Base-by-base conservation (phyloP, 2,113 vertebrate genomes). In the Periophthalmodon schlosseri region DNA sequence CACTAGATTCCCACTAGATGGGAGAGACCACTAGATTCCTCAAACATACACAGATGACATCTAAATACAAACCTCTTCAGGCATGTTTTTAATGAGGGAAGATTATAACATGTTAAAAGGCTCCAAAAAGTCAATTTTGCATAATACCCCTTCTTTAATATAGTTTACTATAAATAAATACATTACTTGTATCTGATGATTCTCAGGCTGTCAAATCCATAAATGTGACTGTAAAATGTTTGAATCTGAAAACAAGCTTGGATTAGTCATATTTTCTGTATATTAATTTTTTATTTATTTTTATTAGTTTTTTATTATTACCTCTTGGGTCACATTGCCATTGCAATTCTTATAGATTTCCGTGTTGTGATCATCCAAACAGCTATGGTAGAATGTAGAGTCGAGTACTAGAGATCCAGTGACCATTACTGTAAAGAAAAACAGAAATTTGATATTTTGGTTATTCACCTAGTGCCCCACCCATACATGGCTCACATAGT, bases 181-280 rank as follows among this genome's bases (percentile, higher is more conserved):
- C 5, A 70, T 18, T 77, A 89, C 87, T 84, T 90, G 76, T 86
- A 84, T 0, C 2, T 0, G n/a, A 0, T 68, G 4, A 92, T 84
- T 0, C 0, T 12, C 20, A 93, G 18, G 1, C 0, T 68, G 34
- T 87, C 76, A 82, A 93, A 93, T 76, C 85, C 89, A 0, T 0
- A 2, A 11, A 93, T 20, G 50, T 56, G 78, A 77, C 87, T 93
- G 83, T 70, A 93, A 4, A 7, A 5, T 0, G 0, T 1, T 78
- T 77, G 83, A 18, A 93, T 24, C 93, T 93, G 71, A 64, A 86
- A 80, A 33, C 73, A 60, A 60, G 5, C 3, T 14, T 10, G n/a
- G 13, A 60, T 60, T 28, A 28, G 57, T 28, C 10, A 23, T 23
- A 28, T 60, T 6, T 23, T 60, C 54, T 2, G 52, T 54, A 44